A percentile compares a stretch with the other conserved stretches of the same genome.
These are phyloP conservation scores for Decapterus maruadsi DNA, from an alignment of 2,797 vertebrate genomes.

Conservation along the genomic window DNA sequence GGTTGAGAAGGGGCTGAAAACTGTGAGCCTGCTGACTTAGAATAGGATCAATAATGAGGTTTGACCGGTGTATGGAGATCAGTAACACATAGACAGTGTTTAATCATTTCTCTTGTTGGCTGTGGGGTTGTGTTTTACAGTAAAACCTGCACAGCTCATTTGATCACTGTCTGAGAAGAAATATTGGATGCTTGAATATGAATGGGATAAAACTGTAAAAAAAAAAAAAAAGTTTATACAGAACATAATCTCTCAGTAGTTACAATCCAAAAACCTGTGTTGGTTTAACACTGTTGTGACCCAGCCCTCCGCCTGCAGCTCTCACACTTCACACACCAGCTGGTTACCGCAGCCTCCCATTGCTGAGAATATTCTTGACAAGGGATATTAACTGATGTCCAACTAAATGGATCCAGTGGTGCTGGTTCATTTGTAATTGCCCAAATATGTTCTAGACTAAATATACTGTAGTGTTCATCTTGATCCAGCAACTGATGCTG, in stretches of 20 bases:
- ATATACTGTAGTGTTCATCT: slow-evolving; percentile 1
- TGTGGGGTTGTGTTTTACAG: slow-evolving; percentile 12
- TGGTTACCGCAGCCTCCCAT: neutral
- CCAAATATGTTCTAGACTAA: neutral
- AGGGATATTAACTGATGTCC: slow-evolving; percentile 7
- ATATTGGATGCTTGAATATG: neutral
- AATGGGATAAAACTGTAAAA: neutral
- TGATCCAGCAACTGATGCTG: neutral
- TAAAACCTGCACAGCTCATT: slow-evolving; percentile 11
- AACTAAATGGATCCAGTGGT: neutral
- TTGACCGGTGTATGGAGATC: slow-evolving; percentile 34
- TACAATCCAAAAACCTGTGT: slow-evolving; percentile 9
- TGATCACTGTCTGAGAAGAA: slow-evolving; percentile 10
- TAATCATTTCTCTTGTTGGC: slow-evolving; percentile 29
- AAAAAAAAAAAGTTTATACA: neutral
- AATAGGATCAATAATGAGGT: slow-evolving; percentile 36
- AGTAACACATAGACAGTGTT: slow-evolving; percentile 25
- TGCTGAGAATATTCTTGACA: slow-evolving; percentile 3
- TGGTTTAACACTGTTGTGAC: slow-evolving; percentile 7
- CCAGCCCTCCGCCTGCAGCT: slow-evolving; percentile 4
- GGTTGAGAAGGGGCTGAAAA: neutral
- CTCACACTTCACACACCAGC: slow-evolving; percentile 5
- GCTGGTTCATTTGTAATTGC: slow-evolving; percentile 6
- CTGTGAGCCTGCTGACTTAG: slow-evolving; percentile 2
- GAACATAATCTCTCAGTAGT: neutral